phyloP scores from a whole-genome alignment of 1,140 invertebrate genomes.

The Caerostris darwini region DNA sequence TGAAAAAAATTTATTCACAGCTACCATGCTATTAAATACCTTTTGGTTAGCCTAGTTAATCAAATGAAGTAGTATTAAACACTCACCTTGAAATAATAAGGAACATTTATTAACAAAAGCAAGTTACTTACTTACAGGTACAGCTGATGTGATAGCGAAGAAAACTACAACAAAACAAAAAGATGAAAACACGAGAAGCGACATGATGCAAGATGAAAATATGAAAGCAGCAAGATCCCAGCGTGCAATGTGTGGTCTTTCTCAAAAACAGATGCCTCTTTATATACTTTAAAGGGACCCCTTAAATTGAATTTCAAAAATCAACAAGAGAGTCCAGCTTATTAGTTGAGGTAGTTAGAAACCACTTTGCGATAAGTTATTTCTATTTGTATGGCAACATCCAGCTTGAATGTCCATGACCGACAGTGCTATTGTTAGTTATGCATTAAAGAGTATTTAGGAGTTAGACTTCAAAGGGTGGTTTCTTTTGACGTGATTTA shows the following conservation, averaged over 20 bases:
- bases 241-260: not conserved
- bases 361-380: slow-evolving; percentile 24
- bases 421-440: slow-evolving; percentile 53
- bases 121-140: slow-evolving; percentile 3
- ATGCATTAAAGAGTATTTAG: slow-evolving; percentile 49
- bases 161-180: not conserved
- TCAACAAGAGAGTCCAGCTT: not conserved
- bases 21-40: not conserved
- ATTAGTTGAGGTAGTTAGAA: slow-evolving; percentile 39
- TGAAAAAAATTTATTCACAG: not conserved
- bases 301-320: not conserved
- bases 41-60: not conserved
- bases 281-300: not conserved
- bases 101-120: not conserved
- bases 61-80: not conserved
- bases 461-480: slow-evolving; percentile 32
- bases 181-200: not conserved
- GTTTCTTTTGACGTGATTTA: slow-evolving; percentile 21
- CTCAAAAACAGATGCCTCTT: not conserved
- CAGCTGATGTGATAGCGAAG: not conserved
- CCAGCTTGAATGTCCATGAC: slow-evolving; percentile 5
- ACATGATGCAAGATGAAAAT: not conserved
- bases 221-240: not conserved
- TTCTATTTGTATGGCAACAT: slow-evolving; percentile 50
- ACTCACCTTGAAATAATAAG: not conserved